These are phyloP conservation scores for Cromileptes altivelis DNA, from an alignment of 2,113 vertebrate species.

Conservation along the genomic window DNA sequence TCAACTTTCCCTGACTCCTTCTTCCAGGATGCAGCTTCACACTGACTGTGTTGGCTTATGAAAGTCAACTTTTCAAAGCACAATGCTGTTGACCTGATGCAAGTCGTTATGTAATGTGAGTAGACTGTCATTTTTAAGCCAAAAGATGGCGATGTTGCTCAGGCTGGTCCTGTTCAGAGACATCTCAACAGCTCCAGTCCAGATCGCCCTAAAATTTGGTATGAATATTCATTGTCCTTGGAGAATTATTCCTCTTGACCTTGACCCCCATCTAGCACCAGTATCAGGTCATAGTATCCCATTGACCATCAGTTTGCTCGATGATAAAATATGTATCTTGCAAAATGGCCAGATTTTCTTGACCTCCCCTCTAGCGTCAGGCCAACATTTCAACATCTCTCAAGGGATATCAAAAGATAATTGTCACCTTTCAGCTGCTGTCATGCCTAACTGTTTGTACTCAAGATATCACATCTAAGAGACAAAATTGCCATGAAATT, in stretches of 20 bases:
- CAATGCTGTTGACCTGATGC: constrained; percentile 22
- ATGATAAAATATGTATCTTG: not conserved
- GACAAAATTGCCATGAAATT: not conserved
- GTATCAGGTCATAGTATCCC: not conserved
- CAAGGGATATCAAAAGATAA: not conserved
- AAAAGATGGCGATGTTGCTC: not conserved
- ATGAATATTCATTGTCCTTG: not conserved
- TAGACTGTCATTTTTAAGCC: not conserved
- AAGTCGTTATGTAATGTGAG: constrained; percentile 17
- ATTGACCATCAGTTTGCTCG: not conserved
- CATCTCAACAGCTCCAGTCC: not conserved
- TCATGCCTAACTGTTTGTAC: not conserved
- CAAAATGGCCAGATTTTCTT: not conserved
- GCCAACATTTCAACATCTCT: not conserved
- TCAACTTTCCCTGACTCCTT: constrained; percentile 74
- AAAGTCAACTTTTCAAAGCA: constrained; percentile 41
- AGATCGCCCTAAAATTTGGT: not conserved
- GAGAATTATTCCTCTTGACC: not conserved
- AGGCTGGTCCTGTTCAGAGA: not conserved
- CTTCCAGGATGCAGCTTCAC: constrained; percentile 52
- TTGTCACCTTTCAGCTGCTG: not conserved
- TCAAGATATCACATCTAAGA: not conserved
- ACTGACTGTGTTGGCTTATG: constrained; percentile 37
- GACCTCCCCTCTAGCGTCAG: not conserved
- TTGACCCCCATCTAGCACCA: not conserved